These are phyloP conservation scores for Apis mellifera DNA, from an alignment of 1,140 invertebrate species.

Conservation along the genomic window Amel_HAv3.1 CM009931.2:27648501-27649000, in stretches of 20 bases:
- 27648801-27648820: neutral
- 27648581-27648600: conserved; percentile 65
- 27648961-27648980: conserved; percentile 32
- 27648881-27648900: neutral
- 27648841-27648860: neutral
- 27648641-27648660: no score
- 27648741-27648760: no score
- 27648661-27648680: no score
- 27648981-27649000: conserved; percentile 19
- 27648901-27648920: neutral
- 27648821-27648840: no score
- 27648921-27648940: conserved; percentile 13
- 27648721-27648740: no score
- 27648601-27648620: conserved; percentile 53
- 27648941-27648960: conserved; percentile 7
- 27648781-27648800: no score
- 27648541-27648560: conserved; percentile 74
- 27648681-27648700: no score
- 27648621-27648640: no score
- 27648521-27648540: conserved; percentile 57
- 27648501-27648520: conserved; percentile 66
- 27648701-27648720: no score
- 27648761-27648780: no score
- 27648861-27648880: neutral
- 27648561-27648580: conserved; percentile 72